A percentile compares a stretch with the other conserved stretches of the same genome.
Evolutionary conservation across 2,888 invertebrate genomes (phyloP).

Genomic region (Iphiclides podalirius): DNA sequence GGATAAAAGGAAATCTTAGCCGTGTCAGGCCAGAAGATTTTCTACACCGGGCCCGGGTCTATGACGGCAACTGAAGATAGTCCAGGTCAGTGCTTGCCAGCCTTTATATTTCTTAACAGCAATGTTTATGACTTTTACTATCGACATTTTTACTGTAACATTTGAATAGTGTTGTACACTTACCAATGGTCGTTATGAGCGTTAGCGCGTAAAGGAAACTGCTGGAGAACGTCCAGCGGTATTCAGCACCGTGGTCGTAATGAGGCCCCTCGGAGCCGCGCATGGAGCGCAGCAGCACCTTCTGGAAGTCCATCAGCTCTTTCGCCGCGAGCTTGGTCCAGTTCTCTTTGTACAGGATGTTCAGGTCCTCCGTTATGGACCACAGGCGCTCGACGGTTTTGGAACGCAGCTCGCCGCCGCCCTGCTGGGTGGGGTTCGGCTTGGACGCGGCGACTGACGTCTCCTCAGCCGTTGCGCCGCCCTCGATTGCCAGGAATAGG

Average conservation of each 20-base stretch:
- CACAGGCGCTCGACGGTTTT: constrained; percentile 89
- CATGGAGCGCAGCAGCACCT: constrained; percentile 76
- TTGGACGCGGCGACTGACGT: constrained; percentile 84
- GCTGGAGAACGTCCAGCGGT: constrained; percentile 94
- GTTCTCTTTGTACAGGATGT: constrained; percentile 93
- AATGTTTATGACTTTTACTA: too few relatives aligned
- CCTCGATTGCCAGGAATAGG: constrained; percentile 92
- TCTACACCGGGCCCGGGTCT: too few relatives aligned
- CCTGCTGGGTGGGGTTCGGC: constrained; percentile 80
- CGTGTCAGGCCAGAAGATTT: too few relatives aligned
- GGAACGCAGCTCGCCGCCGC: constrained; percentile 80
- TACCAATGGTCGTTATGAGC: constrained; percentile 96
- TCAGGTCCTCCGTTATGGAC: constrained; percentile 92
- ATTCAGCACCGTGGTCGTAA: constrained; percentile 64
- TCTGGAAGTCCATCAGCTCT: constrained; percentile 92
- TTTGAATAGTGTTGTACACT: constrained; percentile 48
- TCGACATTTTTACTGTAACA: too few relatives aligned
- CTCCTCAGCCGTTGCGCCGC: constrained; percentile 75
- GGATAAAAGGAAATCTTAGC: too few relatives aligned
- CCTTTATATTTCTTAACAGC: too few relatives aligned
- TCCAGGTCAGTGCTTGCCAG: too few relatives aligned
- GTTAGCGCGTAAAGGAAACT: constrained; percentile 96
- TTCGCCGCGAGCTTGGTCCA: constrained; percentile 94
- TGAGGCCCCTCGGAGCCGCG: constrained; percentile 55
- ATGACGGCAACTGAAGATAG: too few relatives aligned